A percentile compares a stretch with the other conserved stretches of the same genome.
Evolutionary conservation across 2,888 invertebrate species (phyloP).

Genomic region (Barypeithes pellucidus): DNA sequence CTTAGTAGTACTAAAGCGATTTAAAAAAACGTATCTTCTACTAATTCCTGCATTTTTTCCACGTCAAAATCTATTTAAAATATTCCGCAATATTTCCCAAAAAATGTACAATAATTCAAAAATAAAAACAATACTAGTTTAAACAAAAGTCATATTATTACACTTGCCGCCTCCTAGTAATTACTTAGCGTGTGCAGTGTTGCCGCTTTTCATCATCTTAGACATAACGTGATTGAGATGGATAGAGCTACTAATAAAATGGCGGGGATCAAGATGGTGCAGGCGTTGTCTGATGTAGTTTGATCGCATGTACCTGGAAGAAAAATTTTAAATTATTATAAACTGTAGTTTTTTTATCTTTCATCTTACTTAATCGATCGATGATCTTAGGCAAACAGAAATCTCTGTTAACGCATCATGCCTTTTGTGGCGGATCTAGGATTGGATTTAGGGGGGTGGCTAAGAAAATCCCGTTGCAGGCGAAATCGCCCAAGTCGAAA

Average conservation of each 20-base stretch:
- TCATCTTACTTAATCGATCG: too few relatives aligned
- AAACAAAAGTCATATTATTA: constrained; percentile 37
- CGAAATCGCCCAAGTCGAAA: too few relatives aligned
- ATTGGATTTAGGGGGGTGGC: too few relatives aligned
- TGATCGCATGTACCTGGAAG: constrained; percentile 63
- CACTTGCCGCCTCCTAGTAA: constrained; percentile 58
- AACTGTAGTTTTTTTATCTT: too few relatives aligned
- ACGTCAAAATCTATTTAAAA: not conserved
- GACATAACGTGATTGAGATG: constrained; percentile 57
- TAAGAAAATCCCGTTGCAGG: too few relatives aligned
- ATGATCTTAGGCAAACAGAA: too few relatives aligned
- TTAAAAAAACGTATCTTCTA: not conserved
- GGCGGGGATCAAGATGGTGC: constrained; percentile 60
- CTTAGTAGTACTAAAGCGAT: not conserved
- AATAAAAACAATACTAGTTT: constrained; percentile 55
- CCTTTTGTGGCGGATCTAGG: too few relatives aligned
- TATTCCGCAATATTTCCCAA: constrained; percentile 19
- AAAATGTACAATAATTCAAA: constrained; percentile 23
- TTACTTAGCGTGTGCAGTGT: constrained; percentile 62
- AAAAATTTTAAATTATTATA: too few relatives aligned
- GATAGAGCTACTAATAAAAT: constrained; percentile 59
- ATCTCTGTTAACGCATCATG: too few relatives aligned
- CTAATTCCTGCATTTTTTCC: not conserved
- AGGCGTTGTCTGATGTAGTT: constrained; percentile 58
- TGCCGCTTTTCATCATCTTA: constrained; percentile 66